Evolutionary conservation across 2,888 invertebrate genomes (phyloP), one percentile per base, ranked within the genome.

Genomic region (Chalcis sispes): DNA sequence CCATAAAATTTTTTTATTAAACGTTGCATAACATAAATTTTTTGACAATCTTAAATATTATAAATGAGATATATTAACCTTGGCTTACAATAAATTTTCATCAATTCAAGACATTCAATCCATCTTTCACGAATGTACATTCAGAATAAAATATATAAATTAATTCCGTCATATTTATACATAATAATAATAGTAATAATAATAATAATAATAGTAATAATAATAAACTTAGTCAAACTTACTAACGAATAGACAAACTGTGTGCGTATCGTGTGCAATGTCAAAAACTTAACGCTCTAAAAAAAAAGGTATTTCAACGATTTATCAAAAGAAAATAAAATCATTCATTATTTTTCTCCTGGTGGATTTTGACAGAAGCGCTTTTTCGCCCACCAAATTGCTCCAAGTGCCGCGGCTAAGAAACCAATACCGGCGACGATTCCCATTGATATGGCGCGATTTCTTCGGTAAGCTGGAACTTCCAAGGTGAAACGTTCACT

Each of bases 371-470:
- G 85, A 77, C 89, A 90, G 81, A 89, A 90, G 77, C 87, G 87
- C 79, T 89, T 90, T 75, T 89, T 89, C 4, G 90, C 89, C 86
- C 91, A 91, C 89, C 90, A 92, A 82, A 93, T 90, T 67, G 92
- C 92, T 61, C 91, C 92, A 66, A 93, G 91, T 10, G 92, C 90
- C 76, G 92, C 92, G 15, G 92, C 92, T 79, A 95, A 88, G 84
- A 94, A 92, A 72, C 93, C 91, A 76, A 95, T 90, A 36, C 92
- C 93, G 15, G 91, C 93, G n/a, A 93, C 92, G 76, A 93, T 92
- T 65, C 93, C 95, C 83, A 92, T 93, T 42, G 94, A 93, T 79
- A 93, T 92, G 36, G 93, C 93, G 72, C 93, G 91, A 87, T 94
- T 91, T 75, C 93, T 92, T 79, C 92, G 91, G 87, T 93, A 94